phyloP scores from a whole-genome alignment of 2,888 invertebrate genomes.

The Megaustenia siamemsis region DNA sequence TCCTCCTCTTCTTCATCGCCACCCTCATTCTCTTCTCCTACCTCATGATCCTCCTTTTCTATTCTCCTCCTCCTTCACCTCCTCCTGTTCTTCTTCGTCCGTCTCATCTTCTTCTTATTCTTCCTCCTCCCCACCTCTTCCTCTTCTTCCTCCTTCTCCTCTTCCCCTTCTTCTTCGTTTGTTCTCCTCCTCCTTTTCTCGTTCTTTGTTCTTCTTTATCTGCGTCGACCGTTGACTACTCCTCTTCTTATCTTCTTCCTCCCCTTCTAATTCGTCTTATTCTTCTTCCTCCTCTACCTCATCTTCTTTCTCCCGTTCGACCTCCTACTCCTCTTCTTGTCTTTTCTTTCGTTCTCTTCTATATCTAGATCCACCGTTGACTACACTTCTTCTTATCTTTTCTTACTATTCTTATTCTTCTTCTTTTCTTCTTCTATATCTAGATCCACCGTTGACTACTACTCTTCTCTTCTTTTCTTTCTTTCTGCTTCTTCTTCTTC shows the following conservation, averaged over 20 bases:
- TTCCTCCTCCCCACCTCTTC: too few species aligned
- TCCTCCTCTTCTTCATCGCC: not conserved
- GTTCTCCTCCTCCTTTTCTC: not conserved
- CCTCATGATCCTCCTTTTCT: not conserved
- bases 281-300: too few species aligned
- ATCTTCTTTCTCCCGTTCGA: too few species aligned
- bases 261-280: too few species aligned
- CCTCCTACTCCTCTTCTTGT: too few species aligned
- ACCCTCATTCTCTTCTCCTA: too few species aligned
- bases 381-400: not conserved
- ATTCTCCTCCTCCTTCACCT: too few species aligned
- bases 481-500: too few species aligned
- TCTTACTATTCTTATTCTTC: too few species aligned
- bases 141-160: not conserved
- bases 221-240: not conserved
- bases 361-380: not conserved
- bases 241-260: too few species aligned
- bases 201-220: not conserved
- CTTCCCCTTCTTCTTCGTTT: slow-evolving; percentile 6
- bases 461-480: not conserved
- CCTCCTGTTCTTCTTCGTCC: not conserved
- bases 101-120: not conserved
- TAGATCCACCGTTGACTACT: not conserved
- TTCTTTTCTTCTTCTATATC: too few species aligned
- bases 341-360: too few species aligned